Evolutionary conservation across 2,113 vertebrate species (phyloP).

Genomic region (Castor canadensis): DNA sequence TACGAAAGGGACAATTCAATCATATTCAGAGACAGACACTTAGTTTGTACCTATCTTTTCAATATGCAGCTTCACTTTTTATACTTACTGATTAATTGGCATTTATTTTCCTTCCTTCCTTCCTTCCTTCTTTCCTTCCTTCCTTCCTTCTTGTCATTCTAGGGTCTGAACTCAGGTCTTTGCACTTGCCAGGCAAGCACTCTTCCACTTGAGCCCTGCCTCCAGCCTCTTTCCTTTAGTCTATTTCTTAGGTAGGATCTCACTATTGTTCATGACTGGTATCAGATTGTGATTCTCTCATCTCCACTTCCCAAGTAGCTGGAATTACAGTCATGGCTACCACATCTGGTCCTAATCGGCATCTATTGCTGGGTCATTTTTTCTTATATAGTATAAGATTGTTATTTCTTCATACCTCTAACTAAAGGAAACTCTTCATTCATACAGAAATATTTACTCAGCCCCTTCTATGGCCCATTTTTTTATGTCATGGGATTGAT

Average conservation of each 20-base stretch:
- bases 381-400: not conserved
- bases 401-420: not conserved
- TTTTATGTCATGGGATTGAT: not conserved
- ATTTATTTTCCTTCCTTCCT: not conserved
- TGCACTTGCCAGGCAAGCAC: no score
- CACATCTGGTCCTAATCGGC: no score
- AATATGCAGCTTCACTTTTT: not conserved
- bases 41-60: not conserved
- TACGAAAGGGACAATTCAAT: constrained; percentile 13
- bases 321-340: no score
- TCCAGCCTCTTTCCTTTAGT: no score
- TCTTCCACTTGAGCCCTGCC: no score
- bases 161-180: no score
- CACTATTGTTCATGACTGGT: no score
- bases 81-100: not conserved
- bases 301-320: no score
- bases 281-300: no score
- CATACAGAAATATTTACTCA: constrained; percentile 2
- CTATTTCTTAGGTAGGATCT: no score
- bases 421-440: not conserved
- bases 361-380: not conserved
- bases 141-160: no score
- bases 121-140: not conserved
- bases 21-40: not conserved
- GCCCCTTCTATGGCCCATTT: not conserved